These are phyloP conservation scores for Melospiza melodia DNA, from an alignment of 2,113 vertebrate species.

Conservation along the genomic window DNA sequence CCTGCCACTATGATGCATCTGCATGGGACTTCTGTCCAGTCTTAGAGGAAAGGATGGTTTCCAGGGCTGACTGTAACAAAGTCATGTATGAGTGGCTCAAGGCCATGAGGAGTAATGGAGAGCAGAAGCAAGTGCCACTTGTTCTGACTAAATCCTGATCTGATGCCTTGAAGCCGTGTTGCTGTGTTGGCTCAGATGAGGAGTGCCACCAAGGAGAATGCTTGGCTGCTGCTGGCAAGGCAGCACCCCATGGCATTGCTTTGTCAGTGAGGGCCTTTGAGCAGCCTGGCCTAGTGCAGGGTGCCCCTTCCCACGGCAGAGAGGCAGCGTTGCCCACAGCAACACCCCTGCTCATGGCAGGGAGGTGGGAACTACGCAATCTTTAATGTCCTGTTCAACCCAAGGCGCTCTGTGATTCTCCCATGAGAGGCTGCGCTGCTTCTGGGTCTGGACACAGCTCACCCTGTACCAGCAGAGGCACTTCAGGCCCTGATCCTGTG, in stretches of 20 bases:
- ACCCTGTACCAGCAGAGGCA: not conserved
- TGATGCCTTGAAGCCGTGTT: not conserved
- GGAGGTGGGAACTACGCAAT: rapidly evolving
- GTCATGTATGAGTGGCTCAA: not conserved
- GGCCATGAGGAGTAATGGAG: not conserved
- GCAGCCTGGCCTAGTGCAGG: not conserved
- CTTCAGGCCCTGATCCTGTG: not conserved
- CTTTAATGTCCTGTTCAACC: not conserved
- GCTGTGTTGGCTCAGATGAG: rapidly evolving
- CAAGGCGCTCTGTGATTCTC: not conserved
- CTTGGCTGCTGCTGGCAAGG: not conserved
- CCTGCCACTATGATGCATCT: not conserved
- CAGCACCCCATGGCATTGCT: not conserved
- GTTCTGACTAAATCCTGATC: not conserved
- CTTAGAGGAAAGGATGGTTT: not conserved
- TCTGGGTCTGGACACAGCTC: not conserved
- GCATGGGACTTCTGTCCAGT: not conserved
- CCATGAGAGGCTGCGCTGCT: not conserved
- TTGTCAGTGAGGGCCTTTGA: not conserved
- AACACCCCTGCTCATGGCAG: not conserved
- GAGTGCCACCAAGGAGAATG: not conserved
- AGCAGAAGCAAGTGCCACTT: not conserved
- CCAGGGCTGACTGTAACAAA: not conserved
- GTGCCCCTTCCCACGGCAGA: not conserved
- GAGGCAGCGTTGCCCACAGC: not conserved